Evolutionary conservation across 2,113 vertebrate species (phyloP).

Genomic region (Macquaria australasica): DNA sequence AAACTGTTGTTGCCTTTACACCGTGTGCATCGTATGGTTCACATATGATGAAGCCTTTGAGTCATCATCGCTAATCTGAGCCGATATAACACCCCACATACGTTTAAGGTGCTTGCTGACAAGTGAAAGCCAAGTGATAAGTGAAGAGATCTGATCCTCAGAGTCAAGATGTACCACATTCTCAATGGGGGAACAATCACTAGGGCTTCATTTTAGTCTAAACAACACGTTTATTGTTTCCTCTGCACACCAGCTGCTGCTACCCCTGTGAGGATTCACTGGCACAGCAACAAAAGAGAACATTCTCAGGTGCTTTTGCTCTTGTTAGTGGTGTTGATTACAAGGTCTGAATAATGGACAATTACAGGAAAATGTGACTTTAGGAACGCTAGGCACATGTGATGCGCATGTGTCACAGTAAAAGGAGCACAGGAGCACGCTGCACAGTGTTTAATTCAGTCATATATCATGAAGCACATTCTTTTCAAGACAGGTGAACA

Average conservation of each 20-base stretch:
- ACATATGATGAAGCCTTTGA: not conserved
- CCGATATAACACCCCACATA: not conserved
- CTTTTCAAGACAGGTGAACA: conserved; percentile 40
- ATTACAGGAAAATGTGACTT: conserved; percentile 59
- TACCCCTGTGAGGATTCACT: conserved; percentile 42
- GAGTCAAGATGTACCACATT: conserved; percentile 16
- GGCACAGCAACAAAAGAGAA: conserved; percentile 58
- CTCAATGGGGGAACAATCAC: conserved; percentile 37
- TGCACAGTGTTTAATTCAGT: conserved; percentile 20
- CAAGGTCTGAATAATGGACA: conserved; percentile 52
- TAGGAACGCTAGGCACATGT: conserved; percentile 32
- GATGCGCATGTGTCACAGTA: conserved; percentile 56
- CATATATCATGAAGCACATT: conserved; percentile 28
- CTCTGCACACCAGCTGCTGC: conserved; percentile 66
- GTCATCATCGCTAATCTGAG: not conserved
- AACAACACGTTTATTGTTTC: conserved; percentile 57
- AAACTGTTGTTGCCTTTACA: not conserved
- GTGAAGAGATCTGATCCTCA: conserved; percentile 35
- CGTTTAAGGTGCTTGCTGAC: not conserved
- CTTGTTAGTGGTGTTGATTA: conserved; percentile 59
- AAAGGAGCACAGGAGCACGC: not conserved
- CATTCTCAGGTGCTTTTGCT: conserved; percentile 73
- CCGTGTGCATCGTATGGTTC: conserved; percentile 35
- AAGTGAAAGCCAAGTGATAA: conserved; percentile 23
- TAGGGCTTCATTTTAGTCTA: not conserved